phyloP scores from a whole-genome alignment of 2,888 invertebrate species.

The Bedellia somnulentella region DNA sequence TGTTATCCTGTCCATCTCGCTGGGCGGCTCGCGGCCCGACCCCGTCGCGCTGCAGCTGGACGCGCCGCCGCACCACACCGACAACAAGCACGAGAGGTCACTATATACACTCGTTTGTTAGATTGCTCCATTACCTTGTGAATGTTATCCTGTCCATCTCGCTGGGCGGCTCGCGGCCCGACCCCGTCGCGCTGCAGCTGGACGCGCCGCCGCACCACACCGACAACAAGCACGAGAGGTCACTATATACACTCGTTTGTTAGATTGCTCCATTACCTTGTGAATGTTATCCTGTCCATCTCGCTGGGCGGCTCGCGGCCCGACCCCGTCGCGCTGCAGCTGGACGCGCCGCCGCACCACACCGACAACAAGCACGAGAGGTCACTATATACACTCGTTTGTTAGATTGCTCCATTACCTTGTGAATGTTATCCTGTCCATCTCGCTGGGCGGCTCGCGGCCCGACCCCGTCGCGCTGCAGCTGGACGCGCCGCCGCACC shows the following conservation, averaged over 20 bases:
- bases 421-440: no score
- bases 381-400: conserved; percentile 32
- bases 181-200: conserved; percentile 77
- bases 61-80: conserved; percentile 17
- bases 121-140: conserved; percentile 60
- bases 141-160: conserved; percentile 86
- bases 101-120: conserved; percentile 18
- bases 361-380: conserved; percentile 47
- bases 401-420: background rate
- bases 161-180: conserved; percentile 83
- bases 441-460: conserved; percentile 83
- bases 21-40: conserved; percentile 85
- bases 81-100: conserved; percentile 61
- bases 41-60: conserved; percentile 74
- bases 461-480: conserved; percentile 86
- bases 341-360: conserved; percentile 25
- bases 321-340: conserved; percentile 81
- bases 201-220: conserved; percentile 22
- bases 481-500: conserved; percentile 20
- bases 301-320: conserved; percentile 85
- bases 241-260: conserved; percentile 29
- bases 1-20: conserved; percentile 84
- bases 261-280: conserved; percentile 50
- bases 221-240: conserved; percentile 51
- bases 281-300: conserved; percentile 83